Evolutionary conservation across 37 sponge, comb jelly and placozoan genomes (phyloP).

Genomic region (Hexactinellida sp.): DNA sequence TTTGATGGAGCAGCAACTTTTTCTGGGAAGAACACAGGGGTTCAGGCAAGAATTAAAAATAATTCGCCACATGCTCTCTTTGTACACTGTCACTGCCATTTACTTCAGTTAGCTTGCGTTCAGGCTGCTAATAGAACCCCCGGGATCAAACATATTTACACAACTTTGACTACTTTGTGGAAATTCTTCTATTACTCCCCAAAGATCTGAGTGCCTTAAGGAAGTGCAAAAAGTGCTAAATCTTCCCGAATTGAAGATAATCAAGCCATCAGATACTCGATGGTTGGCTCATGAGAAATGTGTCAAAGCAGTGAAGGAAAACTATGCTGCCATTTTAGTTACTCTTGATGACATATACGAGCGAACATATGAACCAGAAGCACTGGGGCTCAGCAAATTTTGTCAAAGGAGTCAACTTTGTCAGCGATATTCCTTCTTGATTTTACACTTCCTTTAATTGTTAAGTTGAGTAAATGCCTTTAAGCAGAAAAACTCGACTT

Average conservation of each 20-base stretch:
- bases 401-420: slow-evolving; percentile 32
- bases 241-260: not conserved
- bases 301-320: slow-evolving; percentile 13
- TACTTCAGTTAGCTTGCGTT: slow-evolving; percentile 16
- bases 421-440: slow-evolving; percentile 39
- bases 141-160: slow-evolving; percentile 23
- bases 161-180: slow-evolving; percentile 7
- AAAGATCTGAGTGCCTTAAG: not conserved
- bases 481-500: slow-evolving; percentile 46
- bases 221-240: not conserved
- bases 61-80: slow-evolving; percentile 44
- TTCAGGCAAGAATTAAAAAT: slow-evolving; percentile 30
- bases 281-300: slow-evolving; percentile 6
- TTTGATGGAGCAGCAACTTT: slow-evolving; percentile 56
- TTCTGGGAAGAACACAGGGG: slow-evolving; percentile 40
- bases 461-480: slow-evolving; percentile 45
- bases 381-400: slow-evolving; percentile 36
- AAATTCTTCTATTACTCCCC: no score
- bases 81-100: slow-evolving; percentile 27
- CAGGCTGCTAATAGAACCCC: slow-evolving; percentile 21
- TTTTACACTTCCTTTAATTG: slow-evolving; percentile 33
- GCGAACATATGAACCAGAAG: slow-evolving; percentile 48
- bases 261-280: slow-evolving; percentile 11
- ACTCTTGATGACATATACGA: slow-evolving; percentile 21
- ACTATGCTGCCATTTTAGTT: not conserved